phyloP scores from a whole-genome alignment of 2,797 vertebrate genomes.

The Lepus oiostolus region DNA sequence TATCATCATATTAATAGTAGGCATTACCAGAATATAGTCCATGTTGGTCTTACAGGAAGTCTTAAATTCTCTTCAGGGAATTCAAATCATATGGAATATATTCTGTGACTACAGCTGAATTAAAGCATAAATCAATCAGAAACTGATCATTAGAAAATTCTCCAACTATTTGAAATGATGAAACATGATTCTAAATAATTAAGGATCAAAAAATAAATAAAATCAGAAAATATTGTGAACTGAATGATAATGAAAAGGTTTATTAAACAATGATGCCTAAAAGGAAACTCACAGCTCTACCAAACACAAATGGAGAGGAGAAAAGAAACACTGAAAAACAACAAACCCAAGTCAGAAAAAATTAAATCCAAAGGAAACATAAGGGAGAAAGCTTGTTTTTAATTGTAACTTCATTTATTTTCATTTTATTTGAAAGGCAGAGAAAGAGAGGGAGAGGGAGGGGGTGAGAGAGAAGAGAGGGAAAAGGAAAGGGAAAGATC shows the following conservation, averaged over 20 bases:
- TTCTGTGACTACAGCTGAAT: neutral
- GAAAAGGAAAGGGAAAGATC: no score
- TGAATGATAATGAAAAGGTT: neutral
- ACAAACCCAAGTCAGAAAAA: neutral
- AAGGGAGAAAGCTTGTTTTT: neutral
- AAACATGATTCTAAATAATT: neutral
- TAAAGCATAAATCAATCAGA: constrained; percentile 29
- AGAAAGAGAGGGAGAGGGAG: no score
- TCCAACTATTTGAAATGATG: constrained; percentile 4
- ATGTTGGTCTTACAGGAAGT: neutral
- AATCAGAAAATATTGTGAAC: constrained; percentile 47
- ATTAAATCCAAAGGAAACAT: constrained; percentile 49
- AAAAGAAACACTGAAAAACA: constrained; percentile 24
- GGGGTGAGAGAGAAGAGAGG: no score
- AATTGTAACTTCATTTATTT: no score
- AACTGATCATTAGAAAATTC: constrained; percentile 35
- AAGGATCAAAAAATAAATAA: constrained; percentile 38
- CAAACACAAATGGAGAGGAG: neutral
- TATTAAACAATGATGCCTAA: neutral
- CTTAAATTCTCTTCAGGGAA: neutral
- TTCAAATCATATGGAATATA: constrained; percentile 6
- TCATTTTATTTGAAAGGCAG: no score
- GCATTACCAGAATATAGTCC: neutral
- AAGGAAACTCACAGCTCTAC: constrained; percentile 8
- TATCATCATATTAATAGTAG: neutral